Evolutionary conservation across 1,140 invertebrate genomes (phyloP), one percentile per base, ranked within the genome.

Genomic region (Tetragnatha versicolor): DNA sequence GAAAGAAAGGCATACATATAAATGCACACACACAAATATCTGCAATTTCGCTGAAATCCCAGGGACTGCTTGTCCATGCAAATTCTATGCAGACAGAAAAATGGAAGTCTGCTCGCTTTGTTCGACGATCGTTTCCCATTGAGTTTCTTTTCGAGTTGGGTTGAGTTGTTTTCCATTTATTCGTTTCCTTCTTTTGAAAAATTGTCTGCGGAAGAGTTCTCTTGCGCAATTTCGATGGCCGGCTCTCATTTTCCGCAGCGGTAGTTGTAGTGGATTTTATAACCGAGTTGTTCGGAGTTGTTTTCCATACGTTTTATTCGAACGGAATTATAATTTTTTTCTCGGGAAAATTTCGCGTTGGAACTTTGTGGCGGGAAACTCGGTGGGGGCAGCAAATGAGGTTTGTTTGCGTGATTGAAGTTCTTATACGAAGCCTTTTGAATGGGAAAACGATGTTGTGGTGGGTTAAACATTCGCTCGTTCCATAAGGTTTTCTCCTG

Each of bases 51-150:
- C 20, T 22, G 47, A 70, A 55, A 70, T 70, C 66, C 47, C 29
- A 35, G 20, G 25, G 33, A 31, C 69, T 72, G 60, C 53, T 72
- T 72, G 51, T 31, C 29, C 17, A 72, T 72, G 69, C 69, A 72
- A 72, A 72, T 72, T 22, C 35, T 58, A 72, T 72, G 51, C 69
- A 60, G 69, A 60, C 53, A 60, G 69, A 72, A 63, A 72, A 72
- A 72, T 58, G 69, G 66, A 70, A 55, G 17, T 53, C 47, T 55
- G 31, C 33, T 53, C 60, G 53, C 37, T 47, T 68, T 68, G 65
- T 68, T 68, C 65, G 29, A 45, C 33, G 37, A 39, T 72, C 69
- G 39, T 60, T 72, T 60, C 51, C 37, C 51, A 35, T 42, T 72
- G 69, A 35, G 51, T 53, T 70, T 53, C 49, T 53, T 63, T 63